Percentiles rank a stretch among this genome's conserved stretches.
Conservation (phyloP, 2,797 vertebrate genomes). For the Eulemur albifrons region DNA sequence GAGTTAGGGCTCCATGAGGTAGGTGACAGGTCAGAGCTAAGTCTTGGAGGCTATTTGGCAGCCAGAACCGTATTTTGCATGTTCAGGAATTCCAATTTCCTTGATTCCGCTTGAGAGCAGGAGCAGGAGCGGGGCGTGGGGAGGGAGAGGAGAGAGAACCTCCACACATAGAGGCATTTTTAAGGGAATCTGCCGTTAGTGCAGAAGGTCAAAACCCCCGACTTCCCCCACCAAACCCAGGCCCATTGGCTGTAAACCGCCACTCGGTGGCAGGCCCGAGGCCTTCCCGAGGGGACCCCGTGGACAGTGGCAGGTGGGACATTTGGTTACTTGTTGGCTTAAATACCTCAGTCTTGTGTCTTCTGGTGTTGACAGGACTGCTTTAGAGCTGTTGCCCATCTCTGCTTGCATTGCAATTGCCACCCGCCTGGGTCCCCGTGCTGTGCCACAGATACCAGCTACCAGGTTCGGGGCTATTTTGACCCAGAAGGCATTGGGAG, state of each 20-base stretch:
- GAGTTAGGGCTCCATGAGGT: too few relatives aligned
- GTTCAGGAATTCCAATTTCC: background rate
- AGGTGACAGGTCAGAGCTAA: background rate
- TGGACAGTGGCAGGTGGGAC: background rate
- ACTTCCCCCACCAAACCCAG: too few relatives aligned
- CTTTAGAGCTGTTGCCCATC: background rate
- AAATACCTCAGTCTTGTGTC: background rate
- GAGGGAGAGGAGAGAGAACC: background rate
- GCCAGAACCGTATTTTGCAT: background rate
- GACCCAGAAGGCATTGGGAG: background rate
- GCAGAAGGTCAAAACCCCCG: background rate
- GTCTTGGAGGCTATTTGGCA: background rate
- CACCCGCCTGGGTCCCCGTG: background rate
- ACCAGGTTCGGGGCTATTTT: background rate
- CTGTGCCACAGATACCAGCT: background rate
- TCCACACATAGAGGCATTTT: background rate
- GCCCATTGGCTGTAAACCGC: background rate
- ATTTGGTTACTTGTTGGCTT: background rate
- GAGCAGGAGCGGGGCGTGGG: too few relatives aligned
- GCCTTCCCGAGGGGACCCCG: background rate
- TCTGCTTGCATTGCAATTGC: background rate
- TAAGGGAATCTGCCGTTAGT: background rate
- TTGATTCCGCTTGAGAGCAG: background rate
- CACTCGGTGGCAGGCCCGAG: background rate
- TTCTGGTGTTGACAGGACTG: background rate